A percentile compares a stretch with the other conserved stretches of the same genome.
Evolutionary conservation across 2,888 invertebrate genomes (phyloP).

Genomic region (Resseliella maxima): DNA sequence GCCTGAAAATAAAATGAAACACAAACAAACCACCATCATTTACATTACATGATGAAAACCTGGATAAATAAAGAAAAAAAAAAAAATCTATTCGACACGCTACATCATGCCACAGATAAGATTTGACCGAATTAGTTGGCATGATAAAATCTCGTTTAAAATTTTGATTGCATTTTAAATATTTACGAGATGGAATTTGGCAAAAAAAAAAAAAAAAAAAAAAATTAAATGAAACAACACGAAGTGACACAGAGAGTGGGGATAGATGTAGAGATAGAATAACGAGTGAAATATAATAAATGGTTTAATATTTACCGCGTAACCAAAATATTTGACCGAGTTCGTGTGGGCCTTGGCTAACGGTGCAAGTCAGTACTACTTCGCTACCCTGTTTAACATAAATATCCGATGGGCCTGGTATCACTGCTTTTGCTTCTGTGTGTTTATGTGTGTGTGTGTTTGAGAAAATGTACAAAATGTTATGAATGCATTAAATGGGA

Average conservation of each 20-base stretch:
- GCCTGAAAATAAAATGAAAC: slow-evolving; percentile 56
- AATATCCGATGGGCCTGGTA: slow-evolving; percentile 75
- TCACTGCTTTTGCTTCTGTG: slow-evolving; percentile 76
- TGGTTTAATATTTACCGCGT: slow-evolving; percentile 68
- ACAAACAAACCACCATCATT: background rate
- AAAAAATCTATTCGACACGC: background rate
- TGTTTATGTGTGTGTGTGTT: slow-evolving; percentile 62
- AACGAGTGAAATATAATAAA: background rate
- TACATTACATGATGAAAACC: too few relatives aligned
- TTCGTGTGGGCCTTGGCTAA: slow-evolving; percentile 78
- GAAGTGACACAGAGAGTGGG: background rate
- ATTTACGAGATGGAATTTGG: background rate
- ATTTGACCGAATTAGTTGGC: slow-evolving; percentile 8
- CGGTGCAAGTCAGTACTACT: slow-evolving; percentile 77
- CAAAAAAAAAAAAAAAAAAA: slow-evolving; percentile 11
- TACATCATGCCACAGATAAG: background rate
- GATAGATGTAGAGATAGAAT: background rate
- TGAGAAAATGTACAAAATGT: background rate
- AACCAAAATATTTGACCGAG: slow-evolving; percentile 79
- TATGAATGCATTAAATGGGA: slow-evolving; percentile 56
- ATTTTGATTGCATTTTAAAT: slow-evolving; percentile 52
- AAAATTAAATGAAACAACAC: background rate
- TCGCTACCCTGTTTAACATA: slow-evolving; percentile 81
- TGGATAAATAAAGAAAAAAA: background rate
- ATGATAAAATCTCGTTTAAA: slow-evolving; percentile 19